Conservation (phyloP, 2,888 invertebrate genomes). For the Protophormia terraenovae region DNA sequence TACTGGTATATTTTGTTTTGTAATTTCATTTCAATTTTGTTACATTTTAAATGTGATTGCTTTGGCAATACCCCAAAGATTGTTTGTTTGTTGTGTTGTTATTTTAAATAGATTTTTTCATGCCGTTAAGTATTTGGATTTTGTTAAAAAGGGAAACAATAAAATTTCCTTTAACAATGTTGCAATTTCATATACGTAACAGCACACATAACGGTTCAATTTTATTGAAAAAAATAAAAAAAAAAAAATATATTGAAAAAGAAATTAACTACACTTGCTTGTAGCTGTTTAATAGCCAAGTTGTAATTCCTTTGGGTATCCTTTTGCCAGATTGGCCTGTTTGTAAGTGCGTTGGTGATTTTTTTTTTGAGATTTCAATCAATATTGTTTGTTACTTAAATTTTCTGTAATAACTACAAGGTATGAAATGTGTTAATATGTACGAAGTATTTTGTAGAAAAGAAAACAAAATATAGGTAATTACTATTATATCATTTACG, state of each 20-base stretch:
- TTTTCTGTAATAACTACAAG: background rate
- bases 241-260: background rate
- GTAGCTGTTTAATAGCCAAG: background rate
- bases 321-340: conserved; percentile 40
- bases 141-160: background rate
- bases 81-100: conserved; percentile 24
- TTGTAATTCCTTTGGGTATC: conserved; percentile 51
- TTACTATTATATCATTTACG: no score
- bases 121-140: background rate
- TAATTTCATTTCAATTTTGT: conserved; percentile 62
- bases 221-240: background rate
- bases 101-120: conserved; percentile 26
- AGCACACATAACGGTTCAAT: background rate
- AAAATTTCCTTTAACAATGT: conserved; percentile 11
- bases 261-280: background rate
- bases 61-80: conserved; percentile 70
- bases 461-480: background rate
- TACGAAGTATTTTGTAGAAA: background rate
- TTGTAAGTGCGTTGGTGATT: background rate
- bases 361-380: conserved; percentile 32
- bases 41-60: conserved; percentile 70
- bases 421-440: background rate
- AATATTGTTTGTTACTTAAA: background rate
- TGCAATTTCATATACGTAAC: background rate
- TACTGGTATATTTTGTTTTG: conserved; percentile 41